Evolutionary conservation across 2,113 vertebrate genomes (phyloP), one percentile per base, ranked within the genome.

Genomic region (Nipponia nippon): DNA sequence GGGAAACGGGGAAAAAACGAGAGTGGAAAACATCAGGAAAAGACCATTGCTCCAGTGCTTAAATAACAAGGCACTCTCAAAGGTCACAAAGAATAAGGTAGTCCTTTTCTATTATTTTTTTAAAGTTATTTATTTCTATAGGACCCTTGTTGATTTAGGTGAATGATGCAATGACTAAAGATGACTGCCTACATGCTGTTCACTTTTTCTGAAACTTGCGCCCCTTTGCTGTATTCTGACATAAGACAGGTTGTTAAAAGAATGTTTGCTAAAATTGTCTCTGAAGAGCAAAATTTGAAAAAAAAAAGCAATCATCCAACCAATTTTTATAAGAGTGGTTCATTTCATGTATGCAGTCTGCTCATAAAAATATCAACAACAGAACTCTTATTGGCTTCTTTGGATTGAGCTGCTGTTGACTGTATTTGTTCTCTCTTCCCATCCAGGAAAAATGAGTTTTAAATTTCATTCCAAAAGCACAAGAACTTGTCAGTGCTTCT

Each of bases 401-500:
- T 71, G n/a, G 61, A 61, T 44, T 47, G 44, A 71, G 22, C 19
- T 90, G 52, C 55, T 81, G 12, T 90, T 92, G 76, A 42, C 8
- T 26, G 50, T 46, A 49, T 92, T 91, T 92, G 9, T 87, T 84
- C 73, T 89, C 32, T 72, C 16, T 95, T 89, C 44, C 20, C 13
- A 34, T 94, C 61, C 89, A 96, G 73, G 89, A 97, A 96, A 96
- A 96, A 59, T 13, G 3, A 42, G 25, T 58, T 92, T 59, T 83
- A 71, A 49, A 58, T 90, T 93, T 93, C 46, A 52, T 92, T 92
- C 86, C 72, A 40, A 85, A 77, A 59, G 21, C 56, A 30, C n/a
- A 90, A 82, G 17, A 26, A 67, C 13, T 56, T 40, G 27, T 61
- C 52, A 81, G 18, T 38, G 7, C 25, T 56, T 61, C 4, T 36